Evolutionary conservation across 2,888 invertebrate genomes (phyloP).

Genomic region (Boloria euphrosyne): DNA sequence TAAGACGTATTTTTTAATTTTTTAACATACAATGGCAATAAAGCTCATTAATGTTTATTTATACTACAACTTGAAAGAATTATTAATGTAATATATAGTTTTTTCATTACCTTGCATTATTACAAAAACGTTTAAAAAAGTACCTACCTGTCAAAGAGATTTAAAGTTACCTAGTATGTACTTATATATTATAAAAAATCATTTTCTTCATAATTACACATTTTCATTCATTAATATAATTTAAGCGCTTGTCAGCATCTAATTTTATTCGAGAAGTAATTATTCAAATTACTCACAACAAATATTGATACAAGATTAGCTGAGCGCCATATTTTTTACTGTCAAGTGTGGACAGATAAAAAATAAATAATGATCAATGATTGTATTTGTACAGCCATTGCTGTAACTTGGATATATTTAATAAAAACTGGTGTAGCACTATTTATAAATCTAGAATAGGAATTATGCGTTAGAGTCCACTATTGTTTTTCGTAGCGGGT

Average conservation of each 20-base stretch:
- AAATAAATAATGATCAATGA: constrained; percentile 36
- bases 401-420: constrained; percentile 19
- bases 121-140: too few species aligned
- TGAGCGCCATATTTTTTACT: constrained; percentile 30
- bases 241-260: constrained; percentile 27
- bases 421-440: constrained; percentile 27
- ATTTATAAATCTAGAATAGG: constrained; percentile 17
- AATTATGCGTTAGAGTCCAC: constrained; percentile 25
- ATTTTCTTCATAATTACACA: constrained; percentile 6
- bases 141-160: too few species aligned
- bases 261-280: constrained; percentile 30
- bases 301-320: constrained; percentile 32
- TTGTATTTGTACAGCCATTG: constrained; percentile 30
- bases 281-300: constrained; percentile 37
- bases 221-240: constrained; percentile 18
- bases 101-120: too few species aligned
- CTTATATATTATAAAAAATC: background rate
- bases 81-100: too few species aligned
- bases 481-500: constrained; percentile 11
- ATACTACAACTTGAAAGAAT: too few species aligned
- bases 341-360: constrained; percentile 23
- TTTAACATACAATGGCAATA: too few species aligned
- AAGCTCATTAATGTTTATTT: too few species aligned
- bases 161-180: too few species aligned
- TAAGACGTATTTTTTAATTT: too few species aligned